Evolutionary conservation across 1,140 invertebrate genomes (phyloP).

Genomic region (Ceratoteleas bidentatus): DNA sequence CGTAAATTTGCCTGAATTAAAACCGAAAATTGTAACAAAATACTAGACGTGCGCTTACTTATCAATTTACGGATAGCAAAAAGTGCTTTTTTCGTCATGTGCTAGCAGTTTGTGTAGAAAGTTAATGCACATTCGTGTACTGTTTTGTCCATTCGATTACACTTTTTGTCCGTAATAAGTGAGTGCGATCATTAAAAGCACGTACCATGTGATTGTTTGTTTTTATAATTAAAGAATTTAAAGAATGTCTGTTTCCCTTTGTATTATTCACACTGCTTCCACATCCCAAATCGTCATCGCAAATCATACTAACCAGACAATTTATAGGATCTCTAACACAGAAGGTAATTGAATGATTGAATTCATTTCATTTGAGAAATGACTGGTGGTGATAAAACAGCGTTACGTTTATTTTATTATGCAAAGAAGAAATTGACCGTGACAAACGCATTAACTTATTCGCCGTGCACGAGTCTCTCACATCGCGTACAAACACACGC

Average conservation of each 20-base stretch:
- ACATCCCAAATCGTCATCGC: neutral
- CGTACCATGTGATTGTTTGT: constrained; percentile 21
- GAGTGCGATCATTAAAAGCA: constrained; percentile 13
- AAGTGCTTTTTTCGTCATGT: constrained; percentile 12
- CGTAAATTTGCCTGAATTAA: constrained; percentile 20
- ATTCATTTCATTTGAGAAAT: constrained; percentile 12
- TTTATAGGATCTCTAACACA: constrained; percentile 7
- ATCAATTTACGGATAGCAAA: constrained; percentile 17
- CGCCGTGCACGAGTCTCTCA: neutral
- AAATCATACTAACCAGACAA: neutral
- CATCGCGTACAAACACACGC: constrained; percentile 7
- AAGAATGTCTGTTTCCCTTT: constrained; percentile 17
- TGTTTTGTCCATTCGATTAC: constrained; percentile 23
- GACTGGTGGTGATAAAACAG: neutral
- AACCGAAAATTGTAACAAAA: constrained; percentile 22
- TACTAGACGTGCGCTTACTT: constrained; percentile 5
- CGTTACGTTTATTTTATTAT: constrained; percentile 45
- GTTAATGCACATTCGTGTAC: constrained; percentile 36
- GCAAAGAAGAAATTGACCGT: constrained; percentile 47
- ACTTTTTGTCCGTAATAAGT: constrained; percentile 25
- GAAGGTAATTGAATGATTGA: neutral
- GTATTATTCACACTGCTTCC: constrained; percentile 10
- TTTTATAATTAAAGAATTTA: constrained; percentile 44
- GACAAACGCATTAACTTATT: constrained; percentile 33
- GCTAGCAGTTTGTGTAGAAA: constrained; percentile 25